Evolutionary conservation across 2,888 invertebrate species (phyloP), one percentile per base, ranked within the genome.

Genomic region (Aphidoletes aphidimyza): DNA sequence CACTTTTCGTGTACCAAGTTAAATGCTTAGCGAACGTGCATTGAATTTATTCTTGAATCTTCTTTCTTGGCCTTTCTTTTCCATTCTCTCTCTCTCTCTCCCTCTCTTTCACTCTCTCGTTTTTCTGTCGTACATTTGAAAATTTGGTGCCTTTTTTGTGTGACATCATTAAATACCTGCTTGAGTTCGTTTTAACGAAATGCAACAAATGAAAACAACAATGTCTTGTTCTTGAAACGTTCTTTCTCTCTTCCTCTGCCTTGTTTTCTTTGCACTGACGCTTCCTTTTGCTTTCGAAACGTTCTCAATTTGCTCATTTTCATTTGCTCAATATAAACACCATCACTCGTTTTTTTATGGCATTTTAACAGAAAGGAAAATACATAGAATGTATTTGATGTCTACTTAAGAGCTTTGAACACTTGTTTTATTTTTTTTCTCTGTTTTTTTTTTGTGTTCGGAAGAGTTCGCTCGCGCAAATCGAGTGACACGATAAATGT

Each of bases 111-210:
- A 2, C 2, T 47, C 11, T 19, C 17, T 47, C 17, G 17, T 47
- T 14, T 19, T 47, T 47, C 19, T 47, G 8, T 17, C 17, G 6
- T 69, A 0, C 3, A 14, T 69, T 69, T 69, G 3, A 0, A 9
- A 30, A 30, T 54, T 69, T 30, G 8, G 0, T 69, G 1, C 34
- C 30, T 26, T 34, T 69, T 26, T 14, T 47, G 5, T 54, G 54
- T 69, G 69, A 69, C 34, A 69, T 69, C 69, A 69, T 69, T 69
- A 69, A 69, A 69, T 69, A 69, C 69, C 69, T 69, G 69, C 69
- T 69, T 69, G 30, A 30, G 30, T 69, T 69, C 69, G 30, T 69
- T 34, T 14, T 14, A 30, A n/a, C n/a, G n/a, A 69, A 69, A 69
- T 69, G 69, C 69, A 69, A 69, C 69, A 69, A 69, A 69, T 69